A percentile compares a stretch with the other conserved stretches of the same genome.
Evolutionary conservation across 23 tunicate genomes (phyloP).

Genomic region (Diplosoma virens): DNA sequence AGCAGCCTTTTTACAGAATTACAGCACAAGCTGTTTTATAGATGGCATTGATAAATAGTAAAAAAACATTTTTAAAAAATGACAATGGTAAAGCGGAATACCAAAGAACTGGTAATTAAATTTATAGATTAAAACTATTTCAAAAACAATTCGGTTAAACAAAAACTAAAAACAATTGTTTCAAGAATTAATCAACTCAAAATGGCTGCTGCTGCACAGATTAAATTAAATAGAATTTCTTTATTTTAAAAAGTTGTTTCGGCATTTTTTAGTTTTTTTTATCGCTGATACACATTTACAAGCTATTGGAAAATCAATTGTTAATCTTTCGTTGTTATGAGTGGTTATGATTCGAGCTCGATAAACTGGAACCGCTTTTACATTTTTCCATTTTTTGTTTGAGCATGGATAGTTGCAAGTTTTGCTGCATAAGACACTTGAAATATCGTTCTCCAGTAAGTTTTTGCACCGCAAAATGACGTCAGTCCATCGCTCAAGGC

Average conservation of each 20-base stretch:
- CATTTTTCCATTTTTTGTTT: not conserved
- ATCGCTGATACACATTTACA: not conserved
- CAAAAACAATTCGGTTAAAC: no score
- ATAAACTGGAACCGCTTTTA: slow-evolving; percentile 15
- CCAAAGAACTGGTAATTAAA: no score
- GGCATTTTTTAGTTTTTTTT: no score
- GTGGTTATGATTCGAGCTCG: not conserved
- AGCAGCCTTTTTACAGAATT: no score
- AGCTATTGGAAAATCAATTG: not conserved
- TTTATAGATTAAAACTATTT: no score
- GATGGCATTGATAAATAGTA: no score
- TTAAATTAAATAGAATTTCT: no score
- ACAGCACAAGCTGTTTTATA: no score
- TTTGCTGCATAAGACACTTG: not conserved
- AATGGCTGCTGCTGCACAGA: not conserved
- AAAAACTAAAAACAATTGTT: no score
- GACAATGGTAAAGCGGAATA: no score
- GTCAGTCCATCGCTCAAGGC: not conserved
- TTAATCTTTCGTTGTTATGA: not conserved
- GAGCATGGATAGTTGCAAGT: not conserved
- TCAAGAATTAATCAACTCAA: not conserved
- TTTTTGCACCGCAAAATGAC: not conserved
- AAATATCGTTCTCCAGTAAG: not conserved
- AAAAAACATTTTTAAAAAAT: no score
- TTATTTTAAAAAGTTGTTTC: no score